phyloP scores from a whole-genome alignment of 2,888 invertebrate genomes.

The Chironomus tentans region DNA sequence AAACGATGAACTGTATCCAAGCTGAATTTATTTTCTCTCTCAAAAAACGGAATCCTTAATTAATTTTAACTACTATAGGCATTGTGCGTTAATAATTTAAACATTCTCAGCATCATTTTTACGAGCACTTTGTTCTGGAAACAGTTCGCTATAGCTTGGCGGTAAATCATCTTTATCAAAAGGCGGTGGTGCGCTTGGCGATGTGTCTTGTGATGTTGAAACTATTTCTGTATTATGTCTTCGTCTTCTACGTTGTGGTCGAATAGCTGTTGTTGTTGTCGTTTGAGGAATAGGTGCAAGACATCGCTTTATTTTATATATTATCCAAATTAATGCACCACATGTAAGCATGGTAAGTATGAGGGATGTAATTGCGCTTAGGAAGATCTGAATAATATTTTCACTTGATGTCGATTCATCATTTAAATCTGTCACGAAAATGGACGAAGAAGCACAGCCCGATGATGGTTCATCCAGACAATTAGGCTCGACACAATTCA shows the following conservation, averaged over 20 bases:
- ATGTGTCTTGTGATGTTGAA: neutral
- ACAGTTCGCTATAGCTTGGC: conserved; percentile 9
- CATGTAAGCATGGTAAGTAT: conserved; percentile 13
- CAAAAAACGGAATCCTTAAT: too few species aligned
- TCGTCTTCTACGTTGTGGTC: neutral
- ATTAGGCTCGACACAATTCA: conserved; percentile 7
- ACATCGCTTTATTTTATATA: conserved; percentile 3
- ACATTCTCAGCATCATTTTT: neutral
- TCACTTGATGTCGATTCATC: conserved; percentile 6
- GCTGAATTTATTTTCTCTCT: too few species aligned
- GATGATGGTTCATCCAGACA: conserved; percentile 10
- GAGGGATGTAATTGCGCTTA: conserved; percentile 17
- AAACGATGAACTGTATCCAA: too few species aligned
- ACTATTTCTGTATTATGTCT: neutral
- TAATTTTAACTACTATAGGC: too few species aligned
- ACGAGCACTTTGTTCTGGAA: neutral
- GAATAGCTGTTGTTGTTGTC: neutral
- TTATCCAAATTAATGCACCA: conserved; percentile 1
- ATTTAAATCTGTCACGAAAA: neutral
- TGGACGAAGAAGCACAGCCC: neutral
- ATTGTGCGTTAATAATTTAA: neutral
- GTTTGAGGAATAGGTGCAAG: neutral
- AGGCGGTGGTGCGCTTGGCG: conserved; percentile 18
- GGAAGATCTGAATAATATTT: conserved; percentile 4
- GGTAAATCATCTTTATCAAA: conserved; percentile 23